Conservation (phyloP, 2,113 vertebrate species). For the Meles meles region DNA sequence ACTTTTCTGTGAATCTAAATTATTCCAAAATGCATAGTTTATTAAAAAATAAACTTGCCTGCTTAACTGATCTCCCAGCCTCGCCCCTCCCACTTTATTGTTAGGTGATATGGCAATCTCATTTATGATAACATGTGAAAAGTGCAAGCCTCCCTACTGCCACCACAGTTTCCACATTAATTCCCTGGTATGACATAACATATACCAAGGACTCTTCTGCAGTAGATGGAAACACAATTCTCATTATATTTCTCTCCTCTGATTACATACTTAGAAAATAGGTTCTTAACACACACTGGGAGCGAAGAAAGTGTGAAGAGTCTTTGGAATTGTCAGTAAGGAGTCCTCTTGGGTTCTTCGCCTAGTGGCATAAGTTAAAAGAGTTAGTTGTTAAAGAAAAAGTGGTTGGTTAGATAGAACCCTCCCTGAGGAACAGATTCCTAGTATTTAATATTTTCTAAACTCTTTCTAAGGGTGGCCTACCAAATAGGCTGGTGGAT, state of each 20-base stretch:
- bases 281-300: background rate
- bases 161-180: background rate
- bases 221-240: background rate
- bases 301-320: conserved; percentile 22
- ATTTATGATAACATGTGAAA: background rate
- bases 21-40: background rate
- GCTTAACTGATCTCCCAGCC: background rate
- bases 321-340: conserved; percentile 24
- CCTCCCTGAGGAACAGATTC: background rate
- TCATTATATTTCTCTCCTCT: background rate
- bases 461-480: background rate
- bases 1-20: background rate
- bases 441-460: background rate
- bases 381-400: background rate
- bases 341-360: background rate
- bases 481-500: background rate
- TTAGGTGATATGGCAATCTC: background rate
- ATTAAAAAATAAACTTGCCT: background rate
- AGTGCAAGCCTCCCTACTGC: background rate
- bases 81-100: background rate
- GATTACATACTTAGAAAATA: background rate
- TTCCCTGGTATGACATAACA: background rate
- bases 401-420: background rate
- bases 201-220: background rate
- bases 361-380: background rate